Percentiles rank a stretch among this genome's conserved stretches.
Conservation (phyloP, 2,797 vertebrate species). For the Tarsius wallacei region DNA sequence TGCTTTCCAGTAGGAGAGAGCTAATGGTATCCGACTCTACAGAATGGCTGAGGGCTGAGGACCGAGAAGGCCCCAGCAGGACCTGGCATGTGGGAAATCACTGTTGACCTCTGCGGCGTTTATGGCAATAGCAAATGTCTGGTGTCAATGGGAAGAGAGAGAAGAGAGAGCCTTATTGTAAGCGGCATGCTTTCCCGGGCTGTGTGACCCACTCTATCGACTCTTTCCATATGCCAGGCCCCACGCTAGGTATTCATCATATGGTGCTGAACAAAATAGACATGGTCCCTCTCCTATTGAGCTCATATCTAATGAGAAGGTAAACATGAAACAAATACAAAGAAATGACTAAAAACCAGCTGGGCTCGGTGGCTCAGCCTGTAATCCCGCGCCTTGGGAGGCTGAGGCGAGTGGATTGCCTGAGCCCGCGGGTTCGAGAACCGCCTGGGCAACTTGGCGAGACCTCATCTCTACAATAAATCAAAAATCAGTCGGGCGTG, state of each 20-base stretch:
- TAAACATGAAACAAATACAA: slow-evolving; percentile 14
- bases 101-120: neutral
- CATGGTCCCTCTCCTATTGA: neutral
- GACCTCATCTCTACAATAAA: no score
- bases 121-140: neutral
- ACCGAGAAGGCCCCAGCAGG: neutral
- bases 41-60: neutral
- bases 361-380: no score
- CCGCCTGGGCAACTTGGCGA: no score
- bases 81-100: neutral
- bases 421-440: no score
- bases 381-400: no score
- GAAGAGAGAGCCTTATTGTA: neutral
- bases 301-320: neutral
- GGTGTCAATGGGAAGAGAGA: neutral
- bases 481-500: no score
- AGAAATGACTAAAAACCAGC: slow-evolving; percentile 29
- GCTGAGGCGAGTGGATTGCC: no score
- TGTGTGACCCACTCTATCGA: neutral
- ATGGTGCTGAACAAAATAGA: neutral
- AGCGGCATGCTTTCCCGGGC: neutral
- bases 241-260: neutral
- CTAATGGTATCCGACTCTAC: neutral
- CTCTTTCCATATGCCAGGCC: neutral
- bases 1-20: neutral